Evolutionary conservation across 2,888 invertebrate species (phyloP), one percentile per base, ranked within the genome.

Genomic region (Smittia aterrima): DNA sequence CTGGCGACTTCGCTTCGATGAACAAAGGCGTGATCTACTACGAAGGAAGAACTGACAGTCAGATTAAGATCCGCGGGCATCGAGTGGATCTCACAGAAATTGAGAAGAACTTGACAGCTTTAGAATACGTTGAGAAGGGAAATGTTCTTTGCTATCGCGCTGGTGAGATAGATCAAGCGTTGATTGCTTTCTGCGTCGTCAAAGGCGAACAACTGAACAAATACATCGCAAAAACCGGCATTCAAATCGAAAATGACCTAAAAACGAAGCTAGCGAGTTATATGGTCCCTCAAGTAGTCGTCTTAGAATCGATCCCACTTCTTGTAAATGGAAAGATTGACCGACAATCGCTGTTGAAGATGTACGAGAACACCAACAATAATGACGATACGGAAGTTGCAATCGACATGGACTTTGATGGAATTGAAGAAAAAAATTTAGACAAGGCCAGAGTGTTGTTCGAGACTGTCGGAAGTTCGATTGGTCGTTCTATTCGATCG

Each of bases 301-400:
- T 90, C 0, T 82, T 93, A 11, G 90, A 92, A 20, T 86, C 81
- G n/a, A 86, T 95, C 73, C 95, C 95, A 0, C 82, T 92, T 25
- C 84, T 94, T 32, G 92, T 93, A 0, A 95, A 95, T 80, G 95
- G 95, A 0, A 95, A 95, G 84, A 90, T 90, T 6, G 95, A 95
- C 81, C 85, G 95, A 40, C 93, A 95, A 79, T 84, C 88, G 0
- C 81, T 95, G 38, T 82, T 95, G 71, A 90, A 89, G 79, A 86
- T 87, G 80, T 94, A 92, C 78, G 90, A 92, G 80, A 88, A 87
- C 74, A 87, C 88, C 0, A 89, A 89, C 76, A 90, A 89, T 77
- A 90, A 87, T 76, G 85, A 86, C 79, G 88, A 88, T 77, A 79
- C 84, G 0, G 84, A 84, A 75, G 85, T 87, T 22, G 84, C 87